These are phyloP conservation scores for Otis tarda DNA, from an alignment of 2,113 vertebrate genomes.

Conservation along the genomic window DNA sequence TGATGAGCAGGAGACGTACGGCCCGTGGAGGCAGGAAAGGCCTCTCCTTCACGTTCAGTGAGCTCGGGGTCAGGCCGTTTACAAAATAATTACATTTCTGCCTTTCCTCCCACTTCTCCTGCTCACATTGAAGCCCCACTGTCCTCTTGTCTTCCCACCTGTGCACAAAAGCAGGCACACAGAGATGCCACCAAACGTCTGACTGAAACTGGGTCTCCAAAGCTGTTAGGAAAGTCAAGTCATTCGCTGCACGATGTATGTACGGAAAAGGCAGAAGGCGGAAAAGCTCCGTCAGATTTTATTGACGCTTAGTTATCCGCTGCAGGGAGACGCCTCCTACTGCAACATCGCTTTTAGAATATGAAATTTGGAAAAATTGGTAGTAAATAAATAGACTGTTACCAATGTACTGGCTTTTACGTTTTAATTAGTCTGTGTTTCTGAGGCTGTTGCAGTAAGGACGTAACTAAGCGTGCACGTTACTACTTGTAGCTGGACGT, in stretches of 20 bases:
- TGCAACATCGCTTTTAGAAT: background rate
- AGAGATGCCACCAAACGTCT: background rate
- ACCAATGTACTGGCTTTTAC: background rate
- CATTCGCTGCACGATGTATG: background rate
- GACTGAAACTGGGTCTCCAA: background rate
- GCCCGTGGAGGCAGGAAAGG: background rate
- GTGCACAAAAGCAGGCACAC: background rate
- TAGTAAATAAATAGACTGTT: background rate
- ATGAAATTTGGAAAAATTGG: background rate
- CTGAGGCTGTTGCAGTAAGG: background rate
- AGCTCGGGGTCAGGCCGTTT: background rate
- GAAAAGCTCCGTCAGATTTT: background rate
- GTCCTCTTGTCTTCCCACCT: background rate
- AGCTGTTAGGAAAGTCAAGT: background rate
- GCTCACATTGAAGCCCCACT: background rate
- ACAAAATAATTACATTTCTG: background rate
- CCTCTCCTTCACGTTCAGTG: background rate
- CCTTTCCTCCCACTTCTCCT: background rate
- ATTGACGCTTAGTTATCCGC: rapidly evolving
- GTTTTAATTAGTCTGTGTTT: background rate
- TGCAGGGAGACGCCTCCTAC: background rate
- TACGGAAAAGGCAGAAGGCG: background rate
- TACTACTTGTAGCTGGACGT: background rate
- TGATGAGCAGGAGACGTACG: background rate
- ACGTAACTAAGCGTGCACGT: rapidly evolving